These are phyloP conservation scores for Sycophaga agraensis DNA, from an alignment of 1,140 invertebrate species.

Conservation along the genomic window DNA sequence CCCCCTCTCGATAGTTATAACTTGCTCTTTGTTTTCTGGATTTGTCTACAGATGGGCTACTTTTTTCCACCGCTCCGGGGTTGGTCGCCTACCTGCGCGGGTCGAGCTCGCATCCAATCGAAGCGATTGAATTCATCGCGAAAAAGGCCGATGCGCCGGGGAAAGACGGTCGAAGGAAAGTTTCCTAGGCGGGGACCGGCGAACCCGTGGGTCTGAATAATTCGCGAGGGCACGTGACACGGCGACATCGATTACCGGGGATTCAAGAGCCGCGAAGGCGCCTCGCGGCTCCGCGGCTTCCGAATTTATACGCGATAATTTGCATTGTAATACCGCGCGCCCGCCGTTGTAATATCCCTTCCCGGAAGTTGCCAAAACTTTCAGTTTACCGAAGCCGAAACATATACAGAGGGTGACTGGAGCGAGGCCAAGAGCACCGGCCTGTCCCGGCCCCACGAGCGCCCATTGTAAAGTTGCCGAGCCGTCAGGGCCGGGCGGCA, in stretches of 20 bases:
- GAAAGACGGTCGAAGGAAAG: no score
- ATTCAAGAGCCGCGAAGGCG: constrained; percentile 1
- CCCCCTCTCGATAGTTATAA: no score
- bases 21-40: no score
- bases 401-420: constrained; percentile 23
- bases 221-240: no score
- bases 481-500: constrained; percentile 39
- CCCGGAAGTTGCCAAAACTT: constrained; percentile 10
- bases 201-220: no score
- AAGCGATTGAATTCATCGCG: no score
- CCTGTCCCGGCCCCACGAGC: not conserved
- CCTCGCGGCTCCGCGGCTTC: not conserved
- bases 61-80: no score
- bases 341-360: constrained; percentile 4
- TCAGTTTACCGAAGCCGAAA: constrained; percentile 17
- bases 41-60: no score
- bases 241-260: constrained; percentile 3
- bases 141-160: no score
- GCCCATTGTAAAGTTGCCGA: constrained; percentile 37
- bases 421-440: constrained; percentile 3
- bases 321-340: constrained; percentile 5
- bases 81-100: no score
- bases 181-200: no score
- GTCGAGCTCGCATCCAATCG: no score
- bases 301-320: constrained; percentile 17